Evolutionary conservation across 2,113 vertebrate species (phyloP).

Genomic region (Mastomys coucha): DNA sequence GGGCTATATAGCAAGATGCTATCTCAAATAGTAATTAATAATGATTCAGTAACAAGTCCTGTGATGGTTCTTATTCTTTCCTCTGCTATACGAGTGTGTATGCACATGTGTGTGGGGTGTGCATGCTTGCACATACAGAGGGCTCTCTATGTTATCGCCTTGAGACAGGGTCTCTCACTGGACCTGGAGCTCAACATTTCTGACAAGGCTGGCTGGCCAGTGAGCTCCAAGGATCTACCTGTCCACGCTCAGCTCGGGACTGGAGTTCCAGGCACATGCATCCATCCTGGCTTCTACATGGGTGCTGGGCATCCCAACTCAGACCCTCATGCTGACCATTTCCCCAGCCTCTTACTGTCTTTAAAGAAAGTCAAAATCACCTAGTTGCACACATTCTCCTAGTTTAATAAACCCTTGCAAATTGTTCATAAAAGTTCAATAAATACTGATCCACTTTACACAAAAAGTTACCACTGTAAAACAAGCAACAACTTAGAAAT

Average conservation of each 20-base stretch:
- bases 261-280: background rate
- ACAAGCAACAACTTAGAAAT: slow-evolving; percentile 31
- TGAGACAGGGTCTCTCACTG: background rate
- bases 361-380: slow-evolving; percentile 42
- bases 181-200: background rate
- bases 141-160: background rate
- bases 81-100: background rate
- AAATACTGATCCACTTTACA: background rate
- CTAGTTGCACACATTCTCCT: background rate
- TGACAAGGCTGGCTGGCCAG: background rate
- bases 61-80: background rate
- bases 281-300: background rate
- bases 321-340: background rate
- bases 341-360: background rate
- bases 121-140: background rate
- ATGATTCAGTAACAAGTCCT: background rate
- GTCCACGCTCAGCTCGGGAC: background rate
- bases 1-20: background rate
- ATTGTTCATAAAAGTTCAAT: slow-evolving; percentile 19
- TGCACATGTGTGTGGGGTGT: background rate
- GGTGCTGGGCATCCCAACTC: background rate
- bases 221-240: background rate
- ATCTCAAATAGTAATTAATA: background rate
- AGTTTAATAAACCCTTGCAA: slow-evolving; percentile 38
- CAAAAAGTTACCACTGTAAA: background rate